phyloP scores from a whole-genome alignment of 2,797 vertebrate genomes.

The Lophius americanus region DNA sequence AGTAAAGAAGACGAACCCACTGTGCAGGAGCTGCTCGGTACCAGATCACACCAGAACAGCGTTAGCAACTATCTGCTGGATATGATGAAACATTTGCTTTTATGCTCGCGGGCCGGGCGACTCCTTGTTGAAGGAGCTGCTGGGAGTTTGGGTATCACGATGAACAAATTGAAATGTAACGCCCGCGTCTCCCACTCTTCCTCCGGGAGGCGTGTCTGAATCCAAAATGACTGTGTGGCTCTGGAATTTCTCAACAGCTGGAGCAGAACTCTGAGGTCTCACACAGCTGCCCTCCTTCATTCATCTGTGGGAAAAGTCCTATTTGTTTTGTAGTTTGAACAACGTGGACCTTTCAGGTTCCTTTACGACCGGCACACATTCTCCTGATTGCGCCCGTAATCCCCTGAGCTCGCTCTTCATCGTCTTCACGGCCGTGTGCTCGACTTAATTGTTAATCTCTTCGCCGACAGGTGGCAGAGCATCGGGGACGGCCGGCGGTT shows the following conservation, averaged over 20 bases:
- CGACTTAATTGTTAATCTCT: conserved; percentile 77
- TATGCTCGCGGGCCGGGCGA: no score
- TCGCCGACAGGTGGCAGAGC: conserved; percentile 77
- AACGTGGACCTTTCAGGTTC: background rate
- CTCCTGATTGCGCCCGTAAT: conserved; percentile 27
- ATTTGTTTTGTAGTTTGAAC: background rate
- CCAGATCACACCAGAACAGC: no score
- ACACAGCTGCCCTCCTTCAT: conserved; percentile 55
- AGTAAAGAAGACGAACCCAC: no score
- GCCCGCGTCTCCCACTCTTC: conserved; percentile 19
- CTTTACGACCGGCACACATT: conserved; percentile 21
- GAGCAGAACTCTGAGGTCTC: conserved; percentile 67
- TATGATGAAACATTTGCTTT: no score
- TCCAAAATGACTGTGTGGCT: conserved; percentile 52
- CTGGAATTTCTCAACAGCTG: conserved; percentile 79
- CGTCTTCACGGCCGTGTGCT: conserved; percentile 41
- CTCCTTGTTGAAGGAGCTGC: no score
- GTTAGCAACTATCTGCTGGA: no score
- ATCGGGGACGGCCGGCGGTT: conserved; percentile 51
- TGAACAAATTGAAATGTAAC: conserved; percentile 22
- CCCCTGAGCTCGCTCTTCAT: conserved; percentile 54
- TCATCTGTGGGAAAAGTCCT: conserved; percentile 8
- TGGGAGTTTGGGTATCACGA: no score
- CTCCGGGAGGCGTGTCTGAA: conserved; percentile 39
- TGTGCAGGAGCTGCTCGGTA: no score